Evolutionary conservation across 2,797 vertebrate genomes (phyloP).

Genomic region (Alectoris magna): DNA sequence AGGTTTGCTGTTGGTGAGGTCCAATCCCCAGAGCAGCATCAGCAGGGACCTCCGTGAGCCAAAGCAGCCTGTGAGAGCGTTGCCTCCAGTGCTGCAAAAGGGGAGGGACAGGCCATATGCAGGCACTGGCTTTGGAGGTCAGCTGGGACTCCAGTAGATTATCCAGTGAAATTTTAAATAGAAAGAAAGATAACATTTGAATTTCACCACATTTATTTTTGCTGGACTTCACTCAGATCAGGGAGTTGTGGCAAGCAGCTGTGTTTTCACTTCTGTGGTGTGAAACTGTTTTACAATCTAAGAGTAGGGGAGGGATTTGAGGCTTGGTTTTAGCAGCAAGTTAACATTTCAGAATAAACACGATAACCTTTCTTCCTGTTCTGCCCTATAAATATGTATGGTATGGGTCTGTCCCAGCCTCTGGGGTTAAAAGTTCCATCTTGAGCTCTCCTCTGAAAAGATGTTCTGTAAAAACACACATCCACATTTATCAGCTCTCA

Average conservation of each 20-base stretch:
- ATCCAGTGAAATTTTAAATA: background rate
- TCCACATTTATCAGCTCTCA: background rate
- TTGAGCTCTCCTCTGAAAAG: slow-evolving; percentile 16
- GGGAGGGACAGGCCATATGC: background rate
- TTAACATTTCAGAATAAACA: background rate
- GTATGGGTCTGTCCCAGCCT: background rate
- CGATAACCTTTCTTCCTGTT: slow-evolving; percentile 42
- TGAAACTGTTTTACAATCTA: slow-evolving; percentile 5
- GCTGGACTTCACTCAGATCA: background rate
- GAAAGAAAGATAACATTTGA: slow-evolving; percentile 13
- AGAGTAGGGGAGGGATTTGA: background rate
- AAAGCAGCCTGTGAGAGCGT: background rate
- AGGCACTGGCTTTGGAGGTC: background rate
- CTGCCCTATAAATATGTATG: slow-evolving; percentile 9
- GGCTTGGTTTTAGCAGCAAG: slow-evolving; percentile 38
- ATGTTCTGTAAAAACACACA: background rate
- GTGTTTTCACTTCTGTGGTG: slow-evolving; percentile 23
- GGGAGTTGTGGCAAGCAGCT: slow-evolving; percentile 19
- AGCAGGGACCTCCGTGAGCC: rapidly evolving
- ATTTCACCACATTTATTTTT: background rate
- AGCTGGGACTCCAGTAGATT: background rate
- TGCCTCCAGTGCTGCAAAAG: background rate
- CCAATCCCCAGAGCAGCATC: background rate
- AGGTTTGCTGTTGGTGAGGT: rapidly evolving
- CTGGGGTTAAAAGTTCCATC: slow-evolving; percentile 16